Base-by-base conservation (phyloP, 2,797 vertebrate species). In the Pangasius larnaudii region DNA sequence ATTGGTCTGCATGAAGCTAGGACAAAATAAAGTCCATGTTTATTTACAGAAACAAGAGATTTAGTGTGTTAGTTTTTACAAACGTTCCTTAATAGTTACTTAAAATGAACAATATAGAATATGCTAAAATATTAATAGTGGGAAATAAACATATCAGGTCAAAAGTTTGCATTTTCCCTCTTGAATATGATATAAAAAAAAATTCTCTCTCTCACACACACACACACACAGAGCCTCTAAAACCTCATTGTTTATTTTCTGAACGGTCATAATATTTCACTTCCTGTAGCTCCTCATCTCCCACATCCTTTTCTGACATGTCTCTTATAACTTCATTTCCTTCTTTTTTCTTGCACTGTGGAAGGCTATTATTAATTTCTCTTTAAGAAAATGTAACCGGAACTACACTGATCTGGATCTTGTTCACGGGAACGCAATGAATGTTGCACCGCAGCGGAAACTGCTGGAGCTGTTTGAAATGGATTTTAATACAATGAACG, bases 361-460 rank as follows among this genome's bases (percentile, higher is more conserved):
- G 30, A 33, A 24, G 8, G 27, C 13, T 75, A 11, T 75, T 7
- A 46, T 49, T 33, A 3, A 11, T 79, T 2, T 22, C n/a, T 5
- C 49, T 77, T 36, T 13, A 39, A 8, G 4, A 46, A 82, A 46
- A 82, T 61, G 14, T 42, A 69, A 69, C 1, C 87, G 85, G 88
- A 86, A 89, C 88, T 59, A 84, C 11, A 77, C 3, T 11, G 19
- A 9, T 7, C 14, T 30, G 24, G 33, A n/a, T 11, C 51, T 22
- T 46, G 58, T 77, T 56, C 10, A 33, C 49, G 79, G 85, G 88
- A 84, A 33, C 24, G 27, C 19, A 77, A 59, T 86, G 13, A 33
- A 19, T 49, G 88, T 86, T 69, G 69, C 88, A 65, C 79, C 79
- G 5, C 59, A 51, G 71, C 85, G 79, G 88, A 86, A 85, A 42